These are phyloP conservation scores for Neomicropteryx cornuta DNA, from an alignment of 1,140 invertebrate species.

Conservation along the genomic window DNA sequence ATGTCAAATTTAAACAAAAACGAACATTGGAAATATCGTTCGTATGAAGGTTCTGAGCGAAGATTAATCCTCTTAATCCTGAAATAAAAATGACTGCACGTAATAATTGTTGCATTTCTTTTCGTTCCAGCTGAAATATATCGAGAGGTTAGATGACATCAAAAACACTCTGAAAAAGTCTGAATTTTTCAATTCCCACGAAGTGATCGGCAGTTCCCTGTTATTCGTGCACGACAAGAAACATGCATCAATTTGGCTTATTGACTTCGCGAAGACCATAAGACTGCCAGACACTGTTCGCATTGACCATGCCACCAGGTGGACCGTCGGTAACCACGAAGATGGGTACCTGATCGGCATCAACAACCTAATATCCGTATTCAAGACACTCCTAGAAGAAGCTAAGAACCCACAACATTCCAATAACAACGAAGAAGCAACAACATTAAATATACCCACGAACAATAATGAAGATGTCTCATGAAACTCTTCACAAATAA, in stretches of 20 bases:
- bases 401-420: no score
- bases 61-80: no score
- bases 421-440: no score
- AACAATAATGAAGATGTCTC: no score
- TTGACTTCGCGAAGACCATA: slow-evolving; percentile 95
- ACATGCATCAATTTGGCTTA: slow-evolving; percentile 89
- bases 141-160: slow-evolving; percentile 75
- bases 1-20: no score
- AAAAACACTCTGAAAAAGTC: slow-evolving; percentile 69
- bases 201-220: slow-evolving; percentile 93
- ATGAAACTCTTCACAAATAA: no score
- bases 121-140: slow-evolving; percentile 63
- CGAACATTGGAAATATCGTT: no score
- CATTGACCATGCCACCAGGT: slow-evolving; percentile 73
- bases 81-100: no score
- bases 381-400: slow-evolving; percentile 45
- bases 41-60: no score
- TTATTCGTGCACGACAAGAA: slow-evolving; percentile 90
- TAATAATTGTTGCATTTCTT: no score
- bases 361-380: slow-evolving; percentile 87
- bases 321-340: slow-evolving; percentile 96
- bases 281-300: slow-evolving; percentile 60
- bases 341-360: slow-evolving; percentile 94
- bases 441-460: no score
- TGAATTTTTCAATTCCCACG: slow-evolving; percentile 81